A percentile compares a stretch with the other conserved stretches of the same genome.
Evolutionary conservation across 2,113 vertebrate genomes (phyloP).

Genomic region (Gallinago paraguaiae): DNA sequence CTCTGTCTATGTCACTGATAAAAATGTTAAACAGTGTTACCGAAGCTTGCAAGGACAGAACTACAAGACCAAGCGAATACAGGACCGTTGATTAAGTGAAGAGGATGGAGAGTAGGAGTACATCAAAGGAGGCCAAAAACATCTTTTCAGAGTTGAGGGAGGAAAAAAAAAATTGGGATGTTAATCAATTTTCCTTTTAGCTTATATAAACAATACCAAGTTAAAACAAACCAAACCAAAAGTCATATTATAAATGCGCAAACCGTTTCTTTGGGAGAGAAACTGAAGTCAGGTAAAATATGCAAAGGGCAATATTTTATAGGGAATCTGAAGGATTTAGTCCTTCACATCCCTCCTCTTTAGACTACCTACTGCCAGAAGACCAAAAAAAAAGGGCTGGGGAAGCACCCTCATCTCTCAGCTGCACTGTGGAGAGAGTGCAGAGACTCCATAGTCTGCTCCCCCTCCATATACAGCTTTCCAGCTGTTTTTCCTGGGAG

Average conservation of each 20-base stretch:
- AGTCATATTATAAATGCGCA: slow-evolving; percentile 8
- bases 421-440: neutral
- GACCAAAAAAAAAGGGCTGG: neutral
- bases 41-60: neutral
- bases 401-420: neutral
- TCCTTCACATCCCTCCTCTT: neutral
- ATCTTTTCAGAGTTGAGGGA: slow-evolving; percentile 15
- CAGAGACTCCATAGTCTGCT: neutral
- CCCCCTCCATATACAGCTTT: neutral
- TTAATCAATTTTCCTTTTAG: slow-evolving; percentile 67
- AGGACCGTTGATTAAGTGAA: slow-evolving; percentile 45
- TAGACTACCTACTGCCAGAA: neutral
- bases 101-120: neutral
- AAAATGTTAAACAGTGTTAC: no score
- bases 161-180: slow-evolving; percentile 49
- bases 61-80: neutral
- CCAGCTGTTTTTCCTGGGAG: neutral
- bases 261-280: neutral
- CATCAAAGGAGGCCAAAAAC: slow-evolving; percentile 47
- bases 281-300: neutral
- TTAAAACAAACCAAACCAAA: neutral
- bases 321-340: neutral
- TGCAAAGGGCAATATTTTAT: neutral
- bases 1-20: no score
- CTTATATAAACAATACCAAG: slow-evolving; percentile 52